Percentiles rank a stretch among this genome's conserved stretches.
phyloP scores from a whole-genome alignment of 2,888 invertebrate genomes.

The Hirudinaria manillensis region DNA sequence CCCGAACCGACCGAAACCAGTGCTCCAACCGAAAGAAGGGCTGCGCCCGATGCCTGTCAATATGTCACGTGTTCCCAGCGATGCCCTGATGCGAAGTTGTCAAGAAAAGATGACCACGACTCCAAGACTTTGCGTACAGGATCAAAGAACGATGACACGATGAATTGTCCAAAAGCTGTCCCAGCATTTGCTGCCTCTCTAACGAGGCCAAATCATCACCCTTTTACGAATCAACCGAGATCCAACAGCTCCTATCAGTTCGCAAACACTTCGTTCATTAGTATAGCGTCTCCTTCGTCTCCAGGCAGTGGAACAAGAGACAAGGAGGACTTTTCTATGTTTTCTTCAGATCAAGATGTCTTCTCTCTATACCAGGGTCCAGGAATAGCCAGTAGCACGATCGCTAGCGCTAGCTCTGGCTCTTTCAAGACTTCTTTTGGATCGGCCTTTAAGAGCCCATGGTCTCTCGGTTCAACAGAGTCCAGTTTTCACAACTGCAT shows the following conservation, averaged over 20 bases:
- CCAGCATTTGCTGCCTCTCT: neutral
- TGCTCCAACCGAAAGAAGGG: neutral
- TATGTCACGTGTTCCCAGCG: too few species aligned
- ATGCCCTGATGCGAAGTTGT: neutral
- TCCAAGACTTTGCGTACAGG: neutral
- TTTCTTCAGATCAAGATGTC: neutral
- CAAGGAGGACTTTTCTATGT: conserved; percentile 4
- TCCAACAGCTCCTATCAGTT: neutral
- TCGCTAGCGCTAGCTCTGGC: neutral
- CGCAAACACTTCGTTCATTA: neutral
- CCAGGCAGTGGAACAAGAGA: neutral
- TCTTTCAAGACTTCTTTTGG: conserved; percentile 3
- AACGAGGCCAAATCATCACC: neutral
- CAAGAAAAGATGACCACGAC: neutral
- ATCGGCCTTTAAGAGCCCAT: neutral
- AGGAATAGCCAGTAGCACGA: neutral
- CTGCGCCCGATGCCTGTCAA: too few species aligned
- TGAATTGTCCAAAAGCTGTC: neutral
- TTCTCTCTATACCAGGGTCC: neutral
- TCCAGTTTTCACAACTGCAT: neutral
- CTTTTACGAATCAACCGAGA: neutral
- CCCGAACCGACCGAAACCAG: neutral
- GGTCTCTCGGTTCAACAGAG: neutral
- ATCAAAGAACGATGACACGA: neutral
- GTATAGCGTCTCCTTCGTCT: neutral